A percentile compares a stretch with the other conserved stretches of the same genome.
Evolutionary conservation across 2,888 invertebrate species (phyloP).

Genomic region (Periphyllus acericola): DNA sequence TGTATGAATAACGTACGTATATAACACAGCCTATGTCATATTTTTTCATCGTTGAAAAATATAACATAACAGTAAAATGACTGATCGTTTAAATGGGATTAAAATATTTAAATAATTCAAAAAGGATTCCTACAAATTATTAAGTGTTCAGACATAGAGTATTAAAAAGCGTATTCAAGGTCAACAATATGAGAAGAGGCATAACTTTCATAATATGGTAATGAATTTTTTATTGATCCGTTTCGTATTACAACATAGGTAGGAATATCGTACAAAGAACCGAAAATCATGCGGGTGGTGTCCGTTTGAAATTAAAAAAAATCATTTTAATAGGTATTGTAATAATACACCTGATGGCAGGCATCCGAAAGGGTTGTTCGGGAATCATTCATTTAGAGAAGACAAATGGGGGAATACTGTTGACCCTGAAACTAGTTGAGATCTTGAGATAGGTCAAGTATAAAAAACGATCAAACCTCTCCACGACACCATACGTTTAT

Average conservation of each 20-base stretch:
- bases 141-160: conserved; percentile 9
- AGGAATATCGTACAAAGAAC: neutral
- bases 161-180: conserved; percentile 50
- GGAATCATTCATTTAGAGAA: conserved; percentile 22
- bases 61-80: neutral
- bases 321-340: neutral
- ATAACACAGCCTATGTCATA: neutral
- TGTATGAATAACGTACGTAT: neutral
- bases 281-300: conserved; percentile 20
- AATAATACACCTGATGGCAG: neutral
- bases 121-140: neutral
- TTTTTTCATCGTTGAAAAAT: neutral
- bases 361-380: conserved; percentile 4
- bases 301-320: conserved; percentile 18
- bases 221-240: conserved; percentile 44
- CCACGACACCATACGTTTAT: neutral
- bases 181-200: conserved; percentile 5
- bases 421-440: conserved; percentile 54
- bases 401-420: conserved; percentile 15
- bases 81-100: neutral
- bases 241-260: conserved; percentile 35
- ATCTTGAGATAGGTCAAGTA: conserved; percentile 59
- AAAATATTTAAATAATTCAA: conserved; percentile 8
- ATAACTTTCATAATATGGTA: conserved; percentile 57
- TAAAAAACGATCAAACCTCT: conserved; percentile 13